Base-by-base conservation (phyloP, 2,888 invertebrate genomes). In the Eupithecia abbreviata region DNA sequence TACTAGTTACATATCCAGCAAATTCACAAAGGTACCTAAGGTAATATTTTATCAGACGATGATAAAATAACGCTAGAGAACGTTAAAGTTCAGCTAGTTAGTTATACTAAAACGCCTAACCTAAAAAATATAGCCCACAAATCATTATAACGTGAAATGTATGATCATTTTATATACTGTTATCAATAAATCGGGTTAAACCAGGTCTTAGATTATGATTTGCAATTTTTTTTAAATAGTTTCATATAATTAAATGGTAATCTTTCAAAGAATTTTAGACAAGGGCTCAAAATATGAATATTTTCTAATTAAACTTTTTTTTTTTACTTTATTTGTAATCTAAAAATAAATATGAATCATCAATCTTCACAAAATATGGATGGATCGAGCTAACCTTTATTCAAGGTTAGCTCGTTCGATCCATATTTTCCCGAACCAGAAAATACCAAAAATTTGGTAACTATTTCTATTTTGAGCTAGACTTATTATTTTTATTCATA, bases 131-230 rank as follows among this genome's bases (percentile, higher is more conserved):
- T 78, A 18, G 58, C 47, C 43, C 78, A 65, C 81, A 82, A 83
- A 82, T 83, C 82, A 81, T 77, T 75, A 73, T 68, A 79, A 77
- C 73, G 77, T 72, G 51, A 80, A 80, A 81, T 82, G 80, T 81
- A 81, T 81, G 77, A 80, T 71, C 77, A 74, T 80, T 80, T 80
- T 62, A 74, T 80, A 80, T 66, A 72, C 58, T 42, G 47, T 4
- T 69, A 49, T 13, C 4, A 69, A 69, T 49, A 69, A 69, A 69
- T 12, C 15, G 15, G 4, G n/a, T 49, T 47, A 69, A 47, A 69
- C 69, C 30, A 45, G 45, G 30, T 0, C 42, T 9, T 41, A 13
- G 41, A 1, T 42, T 66, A 66, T 13, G 6, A 41, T 13, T 2
- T 15, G 6, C 3, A 13, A n/a, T 4, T 58, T 47, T 3, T n/a